These are phyloP conservation scores for Tyria jacobaeae DNA, from an alignment of 2,888 invertebrate species.

Conservation along the genomic window DNA sequence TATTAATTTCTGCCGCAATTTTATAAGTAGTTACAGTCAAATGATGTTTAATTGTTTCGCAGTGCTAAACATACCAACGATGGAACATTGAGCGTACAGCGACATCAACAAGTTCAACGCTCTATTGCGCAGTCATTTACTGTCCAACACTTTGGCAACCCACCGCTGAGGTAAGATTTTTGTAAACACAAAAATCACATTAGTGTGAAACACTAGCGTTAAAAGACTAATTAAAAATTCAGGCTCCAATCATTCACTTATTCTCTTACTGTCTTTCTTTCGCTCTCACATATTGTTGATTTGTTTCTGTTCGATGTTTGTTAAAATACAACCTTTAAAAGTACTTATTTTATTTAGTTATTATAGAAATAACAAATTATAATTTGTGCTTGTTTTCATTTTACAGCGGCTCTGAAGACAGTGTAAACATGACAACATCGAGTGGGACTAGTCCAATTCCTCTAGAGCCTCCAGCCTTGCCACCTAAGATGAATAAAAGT, in stretches of 20 bases:
- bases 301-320: no score
- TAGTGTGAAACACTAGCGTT: background rate
- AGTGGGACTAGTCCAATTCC: conserved; percentile 82
- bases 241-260: no score
- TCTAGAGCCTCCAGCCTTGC: conserved; percentile 82
- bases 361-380: background rate
- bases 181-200: background rate
- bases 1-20: no score
- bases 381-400: background rate
- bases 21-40: background rate
- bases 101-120: conserved; percentile 78
- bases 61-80: conserved; percentile 76
- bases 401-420: conserved; percentile 80
- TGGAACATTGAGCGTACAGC: conserved; percentile 69
- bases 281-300: no score
- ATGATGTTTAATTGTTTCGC: conserved; percentile 13
- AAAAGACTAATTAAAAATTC: background rate
- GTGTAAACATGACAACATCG: conserved; percentile 76
- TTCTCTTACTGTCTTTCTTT: no score
- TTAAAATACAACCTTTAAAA: no score
- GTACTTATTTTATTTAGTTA: no score
- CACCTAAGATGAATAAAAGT: conserved; percentile 84
- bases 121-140: conserved; percentile 81
- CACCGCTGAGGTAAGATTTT: conserved; percentile 69
- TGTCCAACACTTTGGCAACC: conserved; percentile 80